Base-by-base conservation (phyloP, 1,140 invertebrate species). In the Capitella teleta region DNA sequence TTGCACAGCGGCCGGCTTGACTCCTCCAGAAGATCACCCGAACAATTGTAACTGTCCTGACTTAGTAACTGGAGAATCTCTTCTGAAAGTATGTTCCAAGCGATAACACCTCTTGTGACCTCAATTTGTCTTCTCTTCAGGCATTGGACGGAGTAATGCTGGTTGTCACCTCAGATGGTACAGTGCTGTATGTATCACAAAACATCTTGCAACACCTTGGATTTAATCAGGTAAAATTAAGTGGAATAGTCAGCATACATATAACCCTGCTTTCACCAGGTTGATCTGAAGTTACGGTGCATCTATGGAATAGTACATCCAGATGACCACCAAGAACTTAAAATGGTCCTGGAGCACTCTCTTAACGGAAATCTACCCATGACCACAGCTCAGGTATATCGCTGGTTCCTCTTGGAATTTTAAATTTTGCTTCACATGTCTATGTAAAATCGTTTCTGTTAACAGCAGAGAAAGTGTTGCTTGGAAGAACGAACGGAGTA, bases 201-300 rank as follows among this genome's bases (percentile, higher is more conserved):
- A 63, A 65, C 47, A 55, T 63, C 8, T 51, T 61, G 36, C 61
- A 63, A 25, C 60, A 61, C 41, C 41, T 62, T 1, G 63, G 63
- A 4, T 65, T 62, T 51, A 63, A 63, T 28, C 63, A 65, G 57
- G 63, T 63, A 55, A 32, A 32, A 10, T 32, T 8, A 10, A 10
- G 8, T 8, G 8, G 30, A 32, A 32, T n/a, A 10, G n/a, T 32
- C n/a, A 32, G 8, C n/a, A 14, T n/a, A n/a, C n/a, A n/a, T n/a
- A n/a, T n/a, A n/a, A n/a, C 14, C 25, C 14, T 45, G 43, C 12
- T 6, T 6, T 5, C 18, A 19, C 49, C 34, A 65, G 63, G 57
- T 63, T 16, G 63, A 65, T 36, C 56, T 65, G 23, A 58, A 62
- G 49, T 57, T 63, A 41, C 47, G 63, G 1, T 65, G 63, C 54